phyloP scores from a whole-genome alignment of 2,888 invertebrate species.

The Calameuta pallipes region DNA sequence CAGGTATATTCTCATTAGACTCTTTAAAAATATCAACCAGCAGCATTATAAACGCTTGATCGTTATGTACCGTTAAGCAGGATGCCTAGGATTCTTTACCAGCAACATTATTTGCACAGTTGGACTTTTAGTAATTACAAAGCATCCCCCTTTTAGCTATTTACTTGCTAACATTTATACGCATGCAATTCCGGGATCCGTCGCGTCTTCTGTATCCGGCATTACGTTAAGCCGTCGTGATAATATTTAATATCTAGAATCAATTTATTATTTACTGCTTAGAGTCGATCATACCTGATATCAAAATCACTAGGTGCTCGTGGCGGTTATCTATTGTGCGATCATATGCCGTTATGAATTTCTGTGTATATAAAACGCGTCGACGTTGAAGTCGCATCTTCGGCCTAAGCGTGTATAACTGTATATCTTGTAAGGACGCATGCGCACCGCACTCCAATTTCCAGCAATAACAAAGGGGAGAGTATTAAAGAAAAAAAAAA shows the following conservation, averaged over 20 bases:
- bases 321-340: conserved; percentile 37
- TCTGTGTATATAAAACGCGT: conserved; percentile 57
- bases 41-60: background rate
- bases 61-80: background rate
- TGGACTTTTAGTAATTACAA: background rate
- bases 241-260: background rate
- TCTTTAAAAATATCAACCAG: background rate
- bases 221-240: background rate
- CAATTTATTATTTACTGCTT: background rate
- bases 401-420: conserved; percentile 51
- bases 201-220: background rate
- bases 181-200: background rate
- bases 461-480: background rate
- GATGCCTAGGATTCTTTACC: background rate
- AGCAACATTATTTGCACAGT: background rate
- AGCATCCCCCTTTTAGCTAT: background rate
- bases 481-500: background rate
- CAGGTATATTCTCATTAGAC: background rate
- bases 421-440: conserved; percentile 47
- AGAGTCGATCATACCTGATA: background rate
- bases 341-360: conserved; percentile 61
- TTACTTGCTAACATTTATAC: background rate
- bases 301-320: background rate
- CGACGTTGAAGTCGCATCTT: conserved; percentile 37
- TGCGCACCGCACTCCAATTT: conserved; percentile 28